These are phyloP conservation scores for Mustelus asterias DNA, from an alignment of 2,113 vertebrate genomes.

Conservation along the genomic window DNA sequence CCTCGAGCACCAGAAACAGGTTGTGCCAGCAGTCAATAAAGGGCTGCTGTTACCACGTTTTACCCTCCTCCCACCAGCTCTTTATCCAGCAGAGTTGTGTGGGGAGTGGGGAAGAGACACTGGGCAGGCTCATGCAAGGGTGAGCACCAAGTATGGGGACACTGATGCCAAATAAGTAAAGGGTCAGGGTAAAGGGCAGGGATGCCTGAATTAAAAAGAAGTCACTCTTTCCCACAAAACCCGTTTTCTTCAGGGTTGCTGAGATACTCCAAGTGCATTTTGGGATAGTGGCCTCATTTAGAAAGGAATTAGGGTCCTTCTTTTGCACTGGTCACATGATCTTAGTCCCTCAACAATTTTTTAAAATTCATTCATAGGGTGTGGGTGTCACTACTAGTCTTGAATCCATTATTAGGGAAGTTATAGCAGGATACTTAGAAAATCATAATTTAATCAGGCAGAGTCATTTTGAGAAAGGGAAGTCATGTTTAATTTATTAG, in stretches of 20 bases:
- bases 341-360: too few species aligned
- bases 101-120: not conserved
- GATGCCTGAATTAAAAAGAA: not conserved
- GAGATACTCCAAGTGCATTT: not conserved
- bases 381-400: too few species aligned
- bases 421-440: too few species aligned
- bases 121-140: not conserved
- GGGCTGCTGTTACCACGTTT: not conserved
- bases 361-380: too few species aligned
- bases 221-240: not conserved
- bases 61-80: not conserved
- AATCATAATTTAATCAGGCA: too few species aligned
- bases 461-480: too few species aligned
- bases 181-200: not conserved
- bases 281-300: not conserved
- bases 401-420: too few species aligned
- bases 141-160: not conserved
- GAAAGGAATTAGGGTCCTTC: not conserved
- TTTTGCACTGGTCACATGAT: not conserved
- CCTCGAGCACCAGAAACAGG: not conserved
- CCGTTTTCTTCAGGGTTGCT: not conserved
- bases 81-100: not conserved
- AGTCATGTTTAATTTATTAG: too few species aligned
- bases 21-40: not conserved
- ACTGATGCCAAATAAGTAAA: not conserved